Conservation (phyloP, 2,888 invertebrate genomes). For the Asteroscopus sphinx region DNA sequence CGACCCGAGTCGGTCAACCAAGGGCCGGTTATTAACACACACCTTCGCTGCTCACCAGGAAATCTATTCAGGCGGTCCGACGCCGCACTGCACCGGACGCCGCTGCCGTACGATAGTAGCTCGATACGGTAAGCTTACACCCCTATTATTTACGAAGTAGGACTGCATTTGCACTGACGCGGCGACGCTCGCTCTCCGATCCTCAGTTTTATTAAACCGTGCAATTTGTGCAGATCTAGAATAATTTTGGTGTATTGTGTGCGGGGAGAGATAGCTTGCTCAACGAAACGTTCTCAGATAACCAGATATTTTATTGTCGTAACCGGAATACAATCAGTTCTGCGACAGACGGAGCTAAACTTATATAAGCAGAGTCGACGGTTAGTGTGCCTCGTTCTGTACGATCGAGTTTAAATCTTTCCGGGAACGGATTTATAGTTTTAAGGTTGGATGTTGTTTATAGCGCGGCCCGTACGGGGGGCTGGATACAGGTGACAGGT, state of each 20-base stretch:
- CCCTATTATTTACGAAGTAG: constrained; percentile 9
- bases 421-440: constrained; percentile 43
- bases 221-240: constrained; percentile 28
- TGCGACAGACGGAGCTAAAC: constrained; percentile 37
- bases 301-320: constrained; percentile 42
- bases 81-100: not conserved
- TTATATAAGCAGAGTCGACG: constrained; percentile 34
- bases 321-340: constrained; percentile 42
- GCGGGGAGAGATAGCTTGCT: constrained; percentile 24
- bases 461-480: not conserved
- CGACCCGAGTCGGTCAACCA: too few species aligned
- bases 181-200: not conserved
- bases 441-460: constrained; percentile 40
- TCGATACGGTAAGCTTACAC: constrained; percentile 1
- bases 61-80: constrained; percentile 9
- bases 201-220: constrained; percentile 19
- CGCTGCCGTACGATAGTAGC: not conserved
- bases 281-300: constrained; percentile 33
- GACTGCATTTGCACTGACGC: not conserved
- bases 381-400: constrained; percentile 17
- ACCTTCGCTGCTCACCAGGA: constrained; percentile 1
- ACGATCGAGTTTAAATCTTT: constrained; percentile 45
- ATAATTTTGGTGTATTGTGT: constrained; percentile 31
- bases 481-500: not conserved
- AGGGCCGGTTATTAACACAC: constrained; percentile 23